Conservation (phyloP, 2,888 invertebrate genomes). For the Neelides folsomi region DNA sequence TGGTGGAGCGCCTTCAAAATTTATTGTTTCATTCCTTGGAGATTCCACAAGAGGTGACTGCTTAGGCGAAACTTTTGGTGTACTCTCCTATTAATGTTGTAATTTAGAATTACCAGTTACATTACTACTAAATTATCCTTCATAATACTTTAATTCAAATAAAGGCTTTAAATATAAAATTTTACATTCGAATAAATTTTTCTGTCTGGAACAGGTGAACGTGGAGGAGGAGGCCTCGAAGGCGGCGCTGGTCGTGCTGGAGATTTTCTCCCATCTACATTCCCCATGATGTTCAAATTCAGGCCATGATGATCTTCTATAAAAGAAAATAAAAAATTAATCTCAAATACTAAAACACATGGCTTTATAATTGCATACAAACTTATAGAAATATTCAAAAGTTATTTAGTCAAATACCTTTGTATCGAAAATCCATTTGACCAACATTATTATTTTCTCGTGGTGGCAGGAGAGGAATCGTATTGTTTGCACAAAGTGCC, state of each 20-base stretch:
- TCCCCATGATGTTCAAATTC: constrained; percentile 6
- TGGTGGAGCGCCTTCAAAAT: neutral
- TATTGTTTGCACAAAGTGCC: constrained; percentile 68
- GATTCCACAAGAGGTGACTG: constrained; percentile 27
- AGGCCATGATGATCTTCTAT: constrained; percentile 7
- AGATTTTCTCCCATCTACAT: constrained; percentile 15
- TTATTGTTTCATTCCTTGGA: constrained; percentile 14
- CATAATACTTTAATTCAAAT: neutral
- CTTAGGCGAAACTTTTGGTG: constrained; percentile 21
- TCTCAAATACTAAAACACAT: no score
- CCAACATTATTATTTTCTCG: constrained; percentile 25
- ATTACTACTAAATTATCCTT: neutral
- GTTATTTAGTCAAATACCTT: neutral
- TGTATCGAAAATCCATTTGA: neutral
- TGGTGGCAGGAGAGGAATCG: constrained; percentile 50
- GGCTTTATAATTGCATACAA: no score
- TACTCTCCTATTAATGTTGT: neutral
- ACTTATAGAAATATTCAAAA: no score
- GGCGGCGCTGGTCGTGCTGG: constrained; percentile 43
- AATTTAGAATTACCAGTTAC: neutral
- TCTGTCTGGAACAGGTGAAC: constrained; percentile 35
- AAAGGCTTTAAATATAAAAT: neutral
- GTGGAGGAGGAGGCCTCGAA: constrained; percentile 43
- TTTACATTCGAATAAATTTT: constrained; percentile 6
- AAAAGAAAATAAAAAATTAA: neutral